Percentiles rank a stretch among this genome's conserved stretches.
phyloP scores from a whole-genome alignment of 2,797 vertebrate species.

The Eulemur coronatus region DNA sequence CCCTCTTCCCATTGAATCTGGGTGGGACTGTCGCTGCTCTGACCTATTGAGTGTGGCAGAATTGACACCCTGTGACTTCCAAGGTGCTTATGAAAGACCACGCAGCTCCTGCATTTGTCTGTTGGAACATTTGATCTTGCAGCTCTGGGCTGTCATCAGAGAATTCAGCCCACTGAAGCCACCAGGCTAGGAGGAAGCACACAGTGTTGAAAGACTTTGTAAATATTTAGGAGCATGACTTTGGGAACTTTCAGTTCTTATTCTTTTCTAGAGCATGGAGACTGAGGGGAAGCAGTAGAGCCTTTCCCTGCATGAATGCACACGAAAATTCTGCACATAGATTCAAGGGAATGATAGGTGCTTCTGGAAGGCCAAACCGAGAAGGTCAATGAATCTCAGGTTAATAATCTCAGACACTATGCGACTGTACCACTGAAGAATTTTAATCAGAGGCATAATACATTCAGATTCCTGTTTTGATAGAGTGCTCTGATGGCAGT shows the following conservation, averaged over 20 bases:
- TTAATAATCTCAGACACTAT: background rate
- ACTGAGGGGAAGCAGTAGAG: background rate
- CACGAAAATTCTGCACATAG: background rate
- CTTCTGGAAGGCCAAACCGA: background rate
- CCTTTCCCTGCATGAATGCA: background rate
- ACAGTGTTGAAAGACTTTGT: background rate
- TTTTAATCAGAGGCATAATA: background rate
- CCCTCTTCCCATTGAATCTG: background rate
- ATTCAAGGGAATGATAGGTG: background rate
- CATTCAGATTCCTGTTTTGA: background rate
- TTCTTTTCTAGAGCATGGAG: background rate
- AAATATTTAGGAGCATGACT: background rate
- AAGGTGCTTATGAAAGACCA: background rate
- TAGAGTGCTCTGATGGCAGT: background rate
- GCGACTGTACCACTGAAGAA: background rate
- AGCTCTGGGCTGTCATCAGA: background rate
- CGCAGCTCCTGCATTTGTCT: background rate
- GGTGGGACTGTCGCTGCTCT: background rate
- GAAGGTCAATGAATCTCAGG: background rate
- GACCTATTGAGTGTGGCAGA: rapidly evolving
- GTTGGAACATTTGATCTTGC: background rate
- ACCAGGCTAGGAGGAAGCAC: rapidly evolving
- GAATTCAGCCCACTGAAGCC: background rate
- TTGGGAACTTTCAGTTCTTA: background rate
- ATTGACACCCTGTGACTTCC: background rate